Percentiles rank a stretch among this genome's conserved stretches.
Conservation (phyloP, 2,888 invertebrate species). For the Heliconius erato region DNA sequence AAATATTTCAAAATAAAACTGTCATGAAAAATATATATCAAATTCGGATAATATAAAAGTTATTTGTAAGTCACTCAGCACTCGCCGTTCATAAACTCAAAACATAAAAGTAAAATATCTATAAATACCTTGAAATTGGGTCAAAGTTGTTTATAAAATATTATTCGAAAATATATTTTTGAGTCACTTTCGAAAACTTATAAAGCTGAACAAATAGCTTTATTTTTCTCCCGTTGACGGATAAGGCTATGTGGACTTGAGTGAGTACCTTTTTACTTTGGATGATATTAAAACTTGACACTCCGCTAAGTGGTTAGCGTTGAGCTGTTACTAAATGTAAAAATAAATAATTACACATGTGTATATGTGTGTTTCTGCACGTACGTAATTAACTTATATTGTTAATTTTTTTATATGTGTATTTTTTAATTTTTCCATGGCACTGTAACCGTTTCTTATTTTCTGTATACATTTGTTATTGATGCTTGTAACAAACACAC, state of each 20-base stretch:
- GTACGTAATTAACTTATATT: background rate
- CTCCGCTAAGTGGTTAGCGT: constrained; percentile 14
- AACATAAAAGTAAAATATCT: constrained; percentile 32
- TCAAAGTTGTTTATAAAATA: background rate
- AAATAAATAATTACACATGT: constrained; percentile 8
- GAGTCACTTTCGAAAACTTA: background rate
- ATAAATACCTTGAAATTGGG: constrained; percentile 26
- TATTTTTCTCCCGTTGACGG: constrained; percentile 6
- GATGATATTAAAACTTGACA: constrained; percentile 4
- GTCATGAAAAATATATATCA: constrained; percentile 58
- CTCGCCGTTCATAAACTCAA: constrained; percentile 50
- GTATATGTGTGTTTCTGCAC: background rate
- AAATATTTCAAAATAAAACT: constrained; percentile 59
- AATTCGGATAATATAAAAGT: constrained; percentile 58
- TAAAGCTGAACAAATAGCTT: constrained; percentile 7
- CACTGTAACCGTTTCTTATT: no score
- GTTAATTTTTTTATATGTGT: background rate
- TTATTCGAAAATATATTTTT: constrained; percentile 15
- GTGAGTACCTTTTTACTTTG: background rate
- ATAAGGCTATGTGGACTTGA: background rate
- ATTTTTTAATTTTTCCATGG: no score
- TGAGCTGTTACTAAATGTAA: constrained; percentile 8
- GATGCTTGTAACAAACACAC: no score
- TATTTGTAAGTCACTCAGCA: constrained; percentile 59
- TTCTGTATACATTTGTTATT: no score